These are phyloP conservation scores for Megalops cyprinoides DNA, from an alignment of 2,797 vertebrate species.

Conservation along the genomic window DNA sequence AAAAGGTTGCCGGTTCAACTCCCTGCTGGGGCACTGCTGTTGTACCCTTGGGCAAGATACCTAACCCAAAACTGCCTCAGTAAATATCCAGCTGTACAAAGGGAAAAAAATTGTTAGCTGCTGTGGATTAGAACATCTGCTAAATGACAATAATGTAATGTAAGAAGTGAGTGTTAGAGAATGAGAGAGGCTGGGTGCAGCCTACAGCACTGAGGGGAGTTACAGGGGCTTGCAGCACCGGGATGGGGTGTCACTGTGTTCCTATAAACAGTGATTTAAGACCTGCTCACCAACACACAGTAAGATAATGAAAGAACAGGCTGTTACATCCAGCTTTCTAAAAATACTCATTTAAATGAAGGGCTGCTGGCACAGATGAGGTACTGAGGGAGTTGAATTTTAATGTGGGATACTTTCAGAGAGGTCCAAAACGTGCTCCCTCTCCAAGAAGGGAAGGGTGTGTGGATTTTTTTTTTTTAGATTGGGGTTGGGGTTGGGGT, in stretches of 20 bases:
- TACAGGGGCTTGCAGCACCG: conserved; percentile 1
- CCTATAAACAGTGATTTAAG: conserved; percentile 46
- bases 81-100: too few species aligned
- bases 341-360: conserved; percentile 41
- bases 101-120: too few species aligned
- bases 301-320: conserved; percentile 40
- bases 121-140: too few species aligned
- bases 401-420: conserved; percentile 12
- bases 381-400: not conserved
- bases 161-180: too few species aligned
- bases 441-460: not conserved
- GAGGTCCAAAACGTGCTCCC: not conserved
- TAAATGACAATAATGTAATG: too few species aligned
- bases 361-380: conserved; percentile 33
- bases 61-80: too few species aligned
- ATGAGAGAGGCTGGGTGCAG: conserved; percentile 3
- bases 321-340: conserved; percentile 43
- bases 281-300: conserved; percentile 40
- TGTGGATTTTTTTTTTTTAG: not conserved
- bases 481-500: not conserved
- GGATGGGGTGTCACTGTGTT: conserved; percentile 17
- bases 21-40: too few species aligned
- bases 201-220: not conserved
- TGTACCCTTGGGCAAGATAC: too few species aligned
- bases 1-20: too few species aligned